Conservation (phyloP, 35 echinoderm and acorn worm genomes). For the Heliocidaris tuberculata region DNA sequence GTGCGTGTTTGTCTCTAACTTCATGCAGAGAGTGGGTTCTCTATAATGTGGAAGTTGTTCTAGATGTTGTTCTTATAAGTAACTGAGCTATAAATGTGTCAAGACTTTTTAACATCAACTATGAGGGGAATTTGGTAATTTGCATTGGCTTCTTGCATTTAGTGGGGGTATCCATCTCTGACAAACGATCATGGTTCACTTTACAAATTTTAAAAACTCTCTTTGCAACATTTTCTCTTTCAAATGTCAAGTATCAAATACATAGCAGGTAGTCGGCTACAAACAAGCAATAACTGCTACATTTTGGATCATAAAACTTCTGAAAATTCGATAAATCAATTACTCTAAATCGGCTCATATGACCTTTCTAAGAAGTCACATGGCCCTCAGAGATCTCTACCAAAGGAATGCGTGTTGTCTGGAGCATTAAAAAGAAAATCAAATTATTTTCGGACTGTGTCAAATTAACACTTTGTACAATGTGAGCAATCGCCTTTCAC, state of each 20-base stretch:
- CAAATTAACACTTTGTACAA: background rate
- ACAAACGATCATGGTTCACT: too few relatives aligned
- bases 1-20: background rate
- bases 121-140: too few relatives aligned
- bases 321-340: background rate
- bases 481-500: background rate
- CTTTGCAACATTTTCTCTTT: too few relatives aligned
- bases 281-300: too few relatives aligned
- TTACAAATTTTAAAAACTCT: too few relatives aligned
- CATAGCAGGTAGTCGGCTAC: too few relatives aligned
- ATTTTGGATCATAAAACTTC: background rate
- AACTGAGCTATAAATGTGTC: too few relatives aligned
- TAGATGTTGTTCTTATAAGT: background rate
- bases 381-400: background rate
- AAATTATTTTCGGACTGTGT: background rate
- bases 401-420: background rate
- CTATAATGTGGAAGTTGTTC: background rate
- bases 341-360: background rate
- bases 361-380: background rate
- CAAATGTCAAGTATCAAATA: too few relatives aligned
- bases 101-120: too few relatives aligned
- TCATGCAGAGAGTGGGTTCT: background rate
- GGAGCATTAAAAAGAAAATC: background rate
- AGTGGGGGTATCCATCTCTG: too few relatives aligned
- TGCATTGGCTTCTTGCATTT: too few relatives aligned